These are phyloP conservation scores for Drosophila repleta DNA, from an alignment of 1,140 invertebrate species.

Conservation along the genomic window DNA sequence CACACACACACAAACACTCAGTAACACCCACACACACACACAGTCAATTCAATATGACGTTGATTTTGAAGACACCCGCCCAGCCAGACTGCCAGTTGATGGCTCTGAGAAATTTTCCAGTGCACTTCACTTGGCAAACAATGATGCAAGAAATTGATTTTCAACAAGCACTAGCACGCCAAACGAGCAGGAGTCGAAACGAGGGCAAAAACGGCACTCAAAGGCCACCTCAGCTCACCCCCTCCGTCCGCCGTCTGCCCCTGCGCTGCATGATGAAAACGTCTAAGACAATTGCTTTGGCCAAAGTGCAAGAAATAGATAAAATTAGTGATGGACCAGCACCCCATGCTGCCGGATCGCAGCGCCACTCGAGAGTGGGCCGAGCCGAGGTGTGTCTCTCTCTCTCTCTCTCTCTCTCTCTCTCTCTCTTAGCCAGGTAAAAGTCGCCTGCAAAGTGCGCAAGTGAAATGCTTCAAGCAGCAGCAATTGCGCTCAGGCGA, in stretches of 20 bases:
- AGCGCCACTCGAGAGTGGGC: conserved; percentile 1
- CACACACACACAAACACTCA: background rate
- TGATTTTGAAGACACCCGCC: conserved; percentile 67
- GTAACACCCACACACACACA: background rate
- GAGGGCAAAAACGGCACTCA: conserved; percentile 37
- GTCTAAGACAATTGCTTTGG: conserved; percentile 81
- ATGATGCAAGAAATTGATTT: conserved; percentile 83
- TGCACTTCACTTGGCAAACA: conserved; percentile 83
- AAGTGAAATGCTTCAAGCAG: conserved; percentile 17
- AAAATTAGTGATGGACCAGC: conserved; percentile 74
- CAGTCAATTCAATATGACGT: conserved; percentile 74
- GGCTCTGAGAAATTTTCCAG: conserved; percentile 79
- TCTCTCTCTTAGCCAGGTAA: too few relatives aligned
- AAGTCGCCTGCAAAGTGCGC: conserved; percentile 2
- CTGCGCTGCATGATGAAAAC: conserved; percentile 66
- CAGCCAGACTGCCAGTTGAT: conserved; percentile 42
- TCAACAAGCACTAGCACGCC: conserved; percentile 77
- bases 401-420: too few relatives aligned
- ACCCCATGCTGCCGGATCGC: conserved; percentile 25
- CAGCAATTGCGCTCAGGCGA: conserved; percentile 29
- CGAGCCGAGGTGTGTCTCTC: background rate
- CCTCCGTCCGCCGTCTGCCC: background rate
- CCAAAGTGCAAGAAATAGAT: conserved; percentile 82
- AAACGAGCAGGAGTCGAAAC: conserved; percentile 15
- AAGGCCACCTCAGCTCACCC: conserved; percentile 22